phyloP scores from a whole-genome alignment of 2,888 invertebrate species.

The Microctonus aethiopoides region DNA sequence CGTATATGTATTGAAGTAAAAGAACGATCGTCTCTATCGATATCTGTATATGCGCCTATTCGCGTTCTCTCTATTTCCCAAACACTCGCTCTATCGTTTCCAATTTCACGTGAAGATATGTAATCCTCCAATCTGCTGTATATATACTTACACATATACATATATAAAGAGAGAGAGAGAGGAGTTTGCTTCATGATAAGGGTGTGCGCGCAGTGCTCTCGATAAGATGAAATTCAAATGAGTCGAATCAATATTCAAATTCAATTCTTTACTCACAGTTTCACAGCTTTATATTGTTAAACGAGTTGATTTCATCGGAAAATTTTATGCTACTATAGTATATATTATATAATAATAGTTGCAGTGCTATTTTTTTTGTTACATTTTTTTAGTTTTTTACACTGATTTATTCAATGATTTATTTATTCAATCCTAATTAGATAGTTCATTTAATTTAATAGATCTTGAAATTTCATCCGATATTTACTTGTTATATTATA shows the following conservation, averaged over 20 bases:
- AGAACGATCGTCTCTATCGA: conserved; percentile 16
- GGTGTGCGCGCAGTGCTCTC: conserved; percentile 42
- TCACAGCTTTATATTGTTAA: conserved; percentile 46
- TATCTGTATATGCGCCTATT: conserved; percentile 43
- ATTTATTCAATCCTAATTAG: no score
- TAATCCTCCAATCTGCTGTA: conserved; percentile 35
- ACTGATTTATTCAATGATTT: background rate
- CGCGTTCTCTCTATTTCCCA: conserved; percentile 56
- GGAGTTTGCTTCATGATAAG: conserved; percentile 37
- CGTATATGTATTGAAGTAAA: background rate
- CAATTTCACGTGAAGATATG: conserved; percentile 65
- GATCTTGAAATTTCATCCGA: no score
- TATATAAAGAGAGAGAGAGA: no score
- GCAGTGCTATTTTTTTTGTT: background rate
- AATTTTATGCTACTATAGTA: conserved; percentile 19
- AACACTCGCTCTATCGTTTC: conserved; percentile 61
- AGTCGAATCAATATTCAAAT: conserved; percentile 68
- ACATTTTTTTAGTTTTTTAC: background rate
- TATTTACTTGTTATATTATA: no score
- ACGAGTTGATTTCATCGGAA: conserved; percentile 52
- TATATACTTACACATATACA: background rate
- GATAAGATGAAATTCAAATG: conserved; percentile 63
- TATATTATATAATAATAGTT: background rate
- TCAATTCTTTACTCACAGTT: conserved; percentile 54
- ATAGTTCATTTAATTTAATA: no score